phyloP scores from a whole-genome alignment of 2,113 vertebrate genomes.

The Cranoglanis bouderius region DNA sequence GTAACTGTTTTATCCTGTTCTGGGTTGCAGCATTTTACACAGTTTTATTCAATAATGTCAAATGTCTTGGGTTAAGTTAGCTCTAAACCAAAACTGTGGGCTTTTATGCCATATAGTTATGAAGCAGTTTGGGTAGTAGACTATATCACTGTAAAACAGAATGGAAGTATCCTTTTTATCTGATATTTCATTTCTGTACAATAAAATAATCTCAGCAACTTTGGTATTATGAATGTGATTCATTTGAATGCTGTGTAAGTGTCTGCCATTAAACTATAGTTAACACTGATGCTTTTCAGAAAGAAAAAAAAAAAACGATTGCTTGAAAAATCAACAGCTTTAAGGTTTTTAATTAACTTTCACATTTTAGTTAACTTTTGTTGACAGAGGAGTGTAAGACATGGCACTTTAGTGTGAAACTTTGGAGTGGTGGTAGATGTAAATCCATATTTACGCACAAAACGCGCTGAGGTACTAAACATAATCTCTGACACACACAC shows the following conservation, averaged over 20 bases:
- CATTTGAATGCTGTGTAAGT: neutral
- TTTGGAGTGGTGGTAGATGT: neutral
- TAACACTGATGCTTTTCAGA: neutral
- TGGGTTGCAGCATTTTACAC: neutral
- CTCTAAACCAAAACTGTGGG: neutral
- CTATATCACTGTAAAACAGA: neutral
- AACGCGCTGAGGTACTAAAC: neutral
- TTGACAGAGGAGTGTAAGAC: neutral
- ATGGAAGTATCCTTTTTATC: neutral
- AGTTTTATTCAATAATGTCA: neutral
- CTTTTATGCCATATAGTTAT: neutral
- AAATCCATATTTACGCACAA: neutral
- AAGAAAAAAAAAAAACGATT: neutral
- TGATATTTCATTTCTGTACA: neutral
- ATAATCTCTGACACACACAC: neutral
- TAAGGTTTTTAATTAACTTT: neutral
- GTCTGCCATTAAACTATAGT: neutral
- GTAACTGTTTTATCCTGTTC: neutral
- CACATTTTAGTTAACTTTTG: neutral
- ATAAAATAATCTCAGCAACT: neutral
- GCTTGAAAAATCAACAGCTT: neutral
- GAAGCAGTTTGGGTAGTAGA: neutral
- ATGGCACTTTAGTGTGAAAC: neutral
- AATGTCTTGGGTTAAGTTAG: neutral
- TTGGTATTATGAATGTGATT: neutral